Evolutionary conservation across 2,888 invertebrate species (phyloP).

Genomic region (Hypercompe scribonia): DNA sequence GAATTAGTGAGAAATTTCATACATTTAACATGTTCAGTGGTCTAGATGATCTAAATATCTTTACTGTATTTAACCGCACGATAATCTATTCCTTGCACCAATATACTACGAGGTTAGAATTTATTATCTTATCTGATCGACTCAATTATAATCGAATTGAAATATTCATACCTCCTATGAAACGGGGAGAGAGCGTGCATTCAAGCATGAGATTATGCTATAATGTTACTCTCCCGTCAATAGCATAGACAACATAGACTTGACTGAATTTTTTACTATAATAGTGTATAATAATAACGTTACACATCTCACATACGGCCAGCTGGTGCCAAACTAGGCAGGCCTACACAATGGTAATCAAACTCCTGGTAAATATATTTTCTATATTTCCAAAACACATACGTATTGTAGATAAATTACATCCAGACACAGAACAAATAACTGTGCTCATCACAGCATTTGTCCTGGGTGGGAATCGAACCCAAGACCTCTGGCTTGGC

Average conservation of each 20-base stretch:
- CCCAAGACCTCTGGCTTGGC: no score
- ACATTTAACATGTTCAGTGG: conserved; percentile 62
- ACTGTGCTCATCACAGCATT: no score
- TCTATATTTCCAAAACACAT: no score
- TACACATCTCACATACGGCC: no score
- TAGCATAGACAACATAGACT: conserved; percentile 55
- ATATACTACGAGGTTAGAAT: conserved; percentile 57
- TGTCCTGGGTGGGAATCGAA: no score
- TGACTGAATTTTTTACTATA: conserved; percentile 32
- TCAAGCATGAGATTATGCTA: conserved; percentile 64
- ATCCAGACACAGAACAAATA: no score
- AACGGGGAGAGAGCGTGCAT: conserved; percentile 79
- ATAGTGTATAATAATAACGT: no score
- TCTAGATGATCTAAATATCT: conserved; percentile 54
- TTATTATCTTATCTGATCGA: conserved; percentile 71
- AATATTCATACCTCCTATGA: conserved; percentile 77
- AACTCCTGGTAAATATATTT: no score
- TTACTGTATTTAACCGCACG: conserved; percentile 44
- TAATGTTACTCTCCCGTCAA: conserved; percentile 61
- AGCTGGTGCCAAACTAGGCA: no score
- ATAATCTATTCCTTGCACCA: conserved; percentile 49
- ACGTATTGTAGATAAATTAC: no score
- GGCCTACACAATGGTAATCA: no score
- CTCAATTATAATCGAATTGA: conserved; percentile 71
- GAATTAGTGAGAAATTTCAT: conserved; percentile 33